Base-by-base conservation (phyloP, 1,140 invertebrate species). In the Monochamus saltuarius region DNA sequence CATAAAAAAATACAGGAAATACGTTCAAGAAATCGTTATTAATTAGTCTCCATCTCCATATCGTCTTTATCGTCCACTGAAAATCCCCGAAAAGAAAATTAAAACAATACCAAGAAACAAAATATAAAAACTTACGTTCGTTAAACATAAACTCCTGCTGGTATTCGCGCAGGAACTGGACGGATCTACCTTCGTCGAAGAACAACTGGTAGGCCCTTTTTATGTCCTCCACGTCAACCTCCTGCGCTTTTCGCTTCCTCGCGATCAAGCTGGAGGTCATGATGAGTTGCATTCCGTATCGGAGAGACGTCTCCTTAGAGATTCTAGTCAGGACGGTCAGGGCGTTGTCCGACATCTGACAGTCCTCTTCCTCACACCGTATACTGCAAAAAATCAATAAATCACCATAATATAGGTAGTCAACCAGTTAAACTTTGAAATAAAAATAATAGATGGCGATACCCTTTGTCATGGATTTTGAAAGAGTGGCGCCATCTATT, bases 281-380 rank as follows among this genome's bases (percentile, higher is more conserved):
- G 65, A 99, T 99, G 4, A 99, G 83, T 73, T 99, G 97, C 78
- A 99, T 99, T n/a, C 95, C 91, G 78, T 99, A 99, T 67, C 96
- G 84, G 1, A 98, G 81, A 2, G 95, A 96, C 0, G 95, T 97
- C 76, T 97, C 94, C 19, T 89, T 86, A 10, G 94, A 95, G 46
- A 99, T 96, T 34, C 91, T 85, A 0, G 95, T 97, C 14, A 99
- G 80, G 10, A 98, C 90, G 0, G 87, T 88, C 38, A 99, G 73
- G 0, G 96, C 97, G 77, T 98, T 95, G 29, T 90, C 88, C 4
- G 87, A 86, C 86, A 99, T 92, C 73, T 97, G 90, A 73, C 96
- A 96, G 79, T 98, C 95, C 77, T 99, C 97, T 75, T 99, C 97
- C 76, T 98, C 93, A 72, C 92, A 95, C 55, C 93, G 82, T 49